Evolutionary conservation across 2,113 vertebrate genomes (phyloP).

Genomic region (Salvator merianae): DNA sequence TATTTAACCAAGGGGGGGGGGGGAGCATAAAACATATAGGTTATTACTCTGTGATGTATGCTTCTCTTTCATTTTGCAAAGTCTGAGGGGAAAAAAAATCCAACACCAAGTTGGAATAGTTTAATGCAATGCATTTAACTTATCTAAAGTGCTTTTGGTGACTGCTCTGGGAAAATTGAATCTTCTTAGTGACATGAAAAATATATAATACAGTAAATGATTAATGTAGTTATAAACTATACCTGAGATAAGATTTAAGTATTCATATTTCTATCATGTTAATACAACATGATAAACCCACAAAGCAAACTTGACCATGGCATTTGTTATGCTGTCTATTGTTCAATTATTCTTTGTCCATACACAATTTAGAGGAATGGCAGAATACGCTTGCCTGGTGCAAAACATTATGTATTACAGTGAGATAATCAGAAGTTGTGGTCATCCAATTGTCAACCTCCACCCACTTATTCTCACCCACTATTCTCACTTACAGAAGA

Average conservation of each 20-base stretch:
- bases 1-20: slow-evolving; percentile 53
- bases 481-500: too few relatives aligned
- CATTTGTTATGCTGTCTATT: slow-evolving; percentile 83
- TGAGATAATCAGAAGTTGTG: slow-evolving; percentile 76
- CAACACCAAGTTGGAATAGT: slow-evolving; percentile 60
- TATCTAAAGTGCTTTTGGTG: slow-evolving; percentile 80
- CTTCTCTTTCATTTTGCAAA: slow-evolving; percentile 68
- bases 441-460: slow-evolving; percentile 65
- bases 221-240: slow-evolving; percentile 96
- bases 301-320: slow-evolving; percentile 81
- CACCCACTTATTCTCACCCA: too few relatives aligned
- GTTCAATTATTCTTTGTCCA: slow-evolving; percentile 87
- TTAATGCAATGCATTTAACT: slow-evolving; percentile 80
- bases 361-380: slow-evolving; percentile 79
- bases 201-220: slow-evolving; percentile 93
- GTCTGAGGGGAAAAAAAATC: slow-evolving; percentile 67
- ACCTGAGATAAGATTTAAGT: slow-evolving; percentile 95
- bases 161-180: slow-evolving; percentile 85
- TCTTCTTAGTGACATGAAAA: slow-evolving; percentile 92
- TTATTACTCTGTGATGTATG: slow-evolving; percentile 73
- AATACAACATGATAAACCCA: slow-evolving; percentile 92
- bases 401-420: slow-evolving; percentile 71
- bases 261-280: slow-evolving; percentile 98
- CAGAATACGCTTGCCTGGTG: slow-evolving; percentile 64
- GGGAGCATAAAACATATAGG: slow-evolving; percentile 40